phyloP scores from a whole-genome alignment of 2,113 vertebrate species.

The Sminthopsis crassicaudata region DNA sequence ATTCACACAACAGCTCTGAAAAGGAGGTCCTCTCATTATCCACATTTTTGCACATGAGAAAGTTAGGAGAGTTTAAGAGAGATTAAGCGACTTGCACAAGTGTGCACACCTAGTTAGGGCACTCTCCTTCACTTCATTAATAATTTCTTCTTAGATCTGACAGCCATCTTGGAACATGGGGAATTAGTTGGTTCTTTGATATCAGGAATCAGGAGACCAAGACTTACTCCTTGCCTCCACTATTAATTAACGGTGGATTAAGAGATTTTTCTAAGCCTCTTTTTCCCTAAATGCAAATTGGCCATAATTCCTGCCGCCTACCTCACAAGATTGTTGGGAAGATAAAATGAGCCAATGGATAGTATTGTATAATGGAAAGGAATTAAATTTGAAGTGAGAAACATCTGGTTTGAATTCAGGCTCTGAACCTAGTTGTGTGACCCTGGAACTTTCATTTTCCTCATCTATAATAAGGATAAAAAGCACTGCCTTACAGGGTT shows the following conservation, averaged over 20 bases:
- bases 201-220: background rate
- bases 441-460: slow-evolving; percentile 11
- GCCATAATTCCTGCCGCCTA: background rate
- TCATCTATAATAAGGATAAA: background rate
- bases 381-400: background rate
- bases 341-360: background rate
- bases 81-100: background rate
- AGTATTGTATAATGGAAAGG: background rate
- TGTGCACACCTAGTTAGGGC: background rate
- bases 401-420: background rate
- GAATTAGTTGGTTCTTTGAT: background rate
- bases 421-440: slow-evolving; percentile 2
- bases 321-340: background rate
- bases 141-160: background rate
- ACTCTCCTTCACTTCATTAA: background rate
- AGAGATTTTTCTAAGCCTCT: background rate
- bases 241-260: background rate
- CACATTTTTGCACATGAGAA: background rate
- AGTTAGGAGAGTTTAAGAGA: background rate
- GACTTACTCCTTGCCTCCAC: background rate
- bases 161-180: background rate
- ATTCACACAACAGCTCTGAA: background rate
- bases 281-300: background rate
- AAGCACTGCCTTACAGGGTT: background rate
- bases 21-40: background rate